phyloP scores from a whole-genome alignment of 2,797 vertebrate species.

The Scarus forsteni region DNA sequence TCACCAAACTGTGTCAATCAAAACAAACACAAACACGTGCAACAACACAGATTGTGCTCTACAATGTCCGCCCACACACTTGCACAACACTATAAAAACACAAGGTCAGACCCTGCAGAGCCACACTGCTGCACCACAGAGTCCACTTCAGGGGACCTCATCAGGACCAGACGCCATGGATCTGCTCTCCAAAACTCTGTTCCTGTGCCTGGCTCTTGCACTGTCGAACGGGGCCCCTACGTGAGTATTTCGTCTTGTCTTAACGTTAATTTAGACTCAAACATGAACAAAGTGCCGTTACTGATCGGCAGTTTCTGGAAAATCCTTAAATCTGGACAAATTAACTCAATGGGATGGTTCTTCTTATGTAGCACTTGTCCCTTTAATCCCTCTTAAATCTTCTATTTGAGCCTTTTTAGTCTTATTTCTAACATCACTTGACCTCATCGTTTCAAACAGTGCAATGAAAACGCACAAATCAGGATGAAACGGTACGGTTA shows the following conservation, averaged over 20 bases:
- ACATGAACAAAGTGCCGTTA: neutral
- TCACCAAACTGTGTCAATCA: neutral
- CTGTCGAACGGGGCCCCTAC: constrained; percentile 51
- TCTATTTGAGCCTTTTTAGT: too few relatives aligned
- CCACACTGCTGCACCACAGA: constrained; percentile 13
- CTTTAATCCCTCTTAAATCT: too few relatives aligned
- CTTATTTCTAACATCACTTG: too few relatives aligned
- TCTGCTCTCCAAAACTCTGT: constrained; percentile 56
- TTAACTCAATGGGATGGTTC: neutral
- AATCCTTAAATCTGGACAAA: neutral
- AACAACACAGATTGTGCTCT: constrained; percentile 8
- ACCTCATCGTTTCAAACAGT: neutral
- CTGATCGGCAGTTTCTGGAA: too few relatives aligned
- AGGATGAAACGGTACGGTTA: too few relatives aligned
- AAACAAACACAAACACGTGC: constrained; percentile 37
- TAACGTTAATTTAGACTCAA: neutral
- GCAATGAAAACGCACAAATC: neutral
- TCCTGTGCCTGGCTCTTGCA: constrained; percentile 61
- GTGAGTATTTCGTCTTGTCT: constrained; percentile 72
- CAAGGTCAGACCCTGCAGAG: constrained; percentile 1
- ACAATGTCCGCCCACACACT: constrained; percentile 33
- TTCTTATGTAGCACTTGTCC: too few relatives aligned
- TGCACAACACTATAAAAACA: constrained; percentile 63
- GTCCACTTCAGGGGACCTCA: constrained; percentile 33
- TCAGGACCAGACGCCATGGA: constrained; percentile 67